Evolutionary conservation across 2,113 vertebrate genomes (phyloP), one percentile per base, ranked within the genome.

Genomic region (Cepphus grylle): DNA sequence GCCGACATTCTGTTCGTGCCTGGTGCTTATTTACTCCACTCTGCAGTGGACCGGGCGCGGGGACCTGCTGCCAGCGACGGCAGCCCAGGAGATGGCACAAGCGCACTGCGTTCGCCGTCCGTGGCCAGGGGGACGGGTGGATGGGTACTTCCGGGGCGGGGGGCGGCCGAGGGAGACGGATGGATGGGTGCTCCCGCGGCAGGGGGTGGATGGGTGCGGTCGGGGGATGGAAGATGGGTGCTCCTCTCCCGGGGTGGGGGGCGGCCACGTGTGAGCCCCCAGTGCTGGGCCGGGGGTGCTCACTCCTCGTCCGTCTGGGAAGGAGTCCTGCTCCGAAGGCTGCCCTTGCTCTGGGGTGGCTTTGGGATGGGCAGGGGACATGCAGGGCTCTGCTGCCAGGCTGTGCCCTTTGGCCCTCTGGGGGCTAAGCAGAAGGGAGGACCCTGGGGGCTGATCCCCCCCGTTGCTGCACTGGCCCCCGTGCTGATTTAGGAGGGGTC

Each of bases 81-180:
- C 81, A 74, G 82, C 73, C 96, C 96, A 95, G 95, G 86, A 96
- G 96, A n/a, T 97, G 96, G 96, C 96, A 95, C 81, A 71, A 94
- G 70, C 22, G 59, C 71, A 82, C 84, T 25, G 84, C 12, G 34
- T 25, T 92, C 6, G n/a, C 21, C 29, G 18, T 19, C 8, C 58
- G 32, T 17, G 67, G 61, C 12, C 55, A 14, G 1, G n/a, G 38
- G 43, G 29, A 38, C 36, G 34, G 43, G 43, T 8, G 13, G 47
- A 32, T 34, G 32, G 19, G 20, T 53, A 27, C 15, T 53, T 11
- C 15, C 53, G 16, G 53, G 15, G 53, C 9, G 16, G 53, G 53
- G 29, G 53, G 29, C 4, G 11, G 26, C 26, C 8, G 40, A 12
- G 1, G n/a, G 38, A 52, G 29, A 36, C 59, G 32, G 42, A 32